A percentile compares a stretch with the other conserved stretches of the same genome.
These are phyloP conservation scores for Desmodus rotundus DNA, from an alignment of 2,113 vertebrate genomes.

Conservation along the genomic window DNA sequence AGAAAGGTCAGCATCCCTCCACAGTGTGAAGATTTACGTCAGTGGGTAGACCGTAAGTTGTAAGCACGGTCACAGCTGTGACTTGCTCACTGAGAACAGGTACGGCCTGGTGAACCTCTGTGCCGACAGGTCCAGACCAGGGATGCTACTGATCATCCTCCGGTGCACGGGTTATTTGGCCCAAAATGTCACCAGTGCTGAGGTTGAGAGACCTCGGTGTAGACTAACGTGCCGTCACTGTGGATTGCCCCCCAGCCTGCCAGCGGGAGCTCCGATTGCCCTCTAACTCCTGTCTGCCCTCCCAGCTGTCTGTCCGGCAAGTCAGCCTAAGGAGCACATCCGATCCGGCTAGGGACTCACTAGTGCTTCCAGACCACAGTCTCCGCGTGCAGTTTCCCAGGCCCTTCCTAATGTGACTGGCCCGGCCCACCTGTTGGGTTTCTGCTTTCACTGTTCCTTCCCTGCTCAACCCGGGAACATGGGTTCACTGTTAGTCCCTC, in stretches of 20 bases:
- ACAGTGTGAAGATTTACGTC: not conserved
- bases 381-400: not conserved
- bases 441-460: not conserved
- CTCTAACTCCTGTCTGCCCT: not conserved
- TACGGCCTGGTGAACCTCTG: not conserved
- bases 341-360: not conserved
- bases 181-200: not conserved
- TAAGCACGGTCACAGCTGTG: not conserved
- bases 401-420: not conserved
- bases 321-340: not conserved
- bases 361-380: not conserved
- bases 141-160: not conserved
- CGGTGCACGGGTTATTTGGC: not conserved
- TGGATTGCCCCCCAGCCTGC: not conserved
- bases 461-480: not conserved
- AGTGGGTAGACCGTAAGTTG: not conserved
- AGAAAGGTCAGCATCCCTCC: not conserved
- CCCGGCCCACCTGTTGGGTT: not conserved
- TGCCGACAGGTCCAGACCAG: not conserved
- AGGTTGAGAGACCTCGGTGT: not conserved
- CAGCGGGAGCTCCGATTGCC: not conserved
- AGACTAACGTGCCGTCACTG: not conserved
- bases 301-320: not conserved
- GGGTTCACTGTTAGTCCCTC: not conserved
- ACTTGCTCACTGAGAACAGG: not conserved